These are phyloP conservation scores for Heliconius hermathena DNA, from an alignment of 1,140 invertebrate genomes.

Conservation along the genomic window DNA sequence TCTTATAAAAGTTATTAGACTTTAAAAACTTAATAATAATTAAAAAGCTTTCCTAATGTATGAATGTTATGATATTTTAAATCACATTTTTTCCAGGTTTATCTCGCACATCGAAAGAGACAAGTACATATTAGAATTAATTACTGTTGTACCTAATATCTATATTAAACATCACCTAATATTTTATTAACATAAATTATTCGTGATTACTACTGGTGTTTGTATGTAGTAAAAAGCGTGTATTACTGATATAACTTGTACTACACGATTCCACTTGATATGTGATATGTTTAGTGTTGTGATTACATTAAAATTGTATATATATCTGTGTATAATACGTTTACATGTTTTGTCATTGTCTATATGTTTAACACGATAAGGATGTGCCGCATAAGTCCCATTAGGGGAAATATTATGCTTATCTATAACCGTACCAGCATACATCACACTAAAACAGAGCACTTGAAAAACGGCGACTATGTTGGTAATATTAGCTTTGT, in stretches of 20 bases:
- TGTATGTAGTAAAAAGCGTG: neutral
- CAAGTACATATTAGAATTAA: slow-evolving; percentile 73
- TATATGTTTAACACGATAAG: slow-evolving; percentile 21
- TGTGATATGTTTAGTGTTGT: neutral
- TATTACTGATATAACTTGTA: neutral
- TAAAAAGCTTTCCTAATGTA: too few relatives aligned
- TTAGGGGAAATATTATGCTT: neutral
- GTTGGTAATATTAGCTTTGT: slow-evolving; percentile 16
- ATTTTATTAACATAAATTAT: slow-evolving; percentile 10
- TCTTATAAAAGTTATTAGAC: neutral
- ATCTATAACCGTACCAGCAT: neutral
- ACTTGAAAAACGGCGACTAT: neutral
- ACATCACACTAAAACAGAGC: slow-evolving; percentile 9
- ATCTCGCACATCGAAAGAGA: slow-evolving; percentile 62
- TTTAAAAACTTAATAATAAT: neutral
- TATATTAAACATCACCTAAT: neutral
- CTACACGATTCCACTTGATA: slow-evolving; percentile 5
- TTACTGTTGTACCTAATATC: slow-evolving; percentile 35
- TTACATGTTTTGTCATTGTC: neutral
- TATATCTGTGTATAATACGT: neutral
- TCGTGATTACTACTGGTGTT: neutral
- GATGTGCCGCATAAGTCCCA: neutral
- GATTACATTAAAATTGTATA: neutral
- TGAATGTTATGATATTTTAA: neutral
- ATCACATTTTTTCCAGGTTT: slow-evolving; percentile 63